Base-by-base conservation (phyloP, 2,888 invertebrate species). In the Cremastinae sp. region DNA sequence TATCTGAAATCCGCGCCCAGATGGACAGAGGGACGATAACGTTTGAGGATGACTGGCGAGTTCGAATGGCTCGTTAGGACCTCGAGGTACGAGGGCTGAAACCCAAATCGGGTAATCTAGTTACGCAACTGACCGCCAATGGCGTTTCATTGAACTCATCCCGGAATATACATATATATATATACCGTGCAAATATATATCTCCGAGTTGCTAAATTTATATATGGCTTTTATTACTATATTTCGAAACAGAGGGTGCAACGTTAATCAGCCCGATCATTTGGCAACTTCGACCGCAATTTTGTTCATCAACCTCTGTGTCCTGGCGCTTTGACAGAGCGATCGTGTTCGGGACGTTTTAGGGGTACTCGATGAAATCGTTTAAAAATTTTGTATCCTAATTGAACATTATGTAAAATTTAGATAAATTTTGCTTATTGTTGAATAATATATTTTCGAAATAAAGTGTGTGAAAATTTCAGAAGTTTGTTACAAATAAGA, bases 51-150 rank as follows among this genome's bases (percentile, higher is more conserved):
- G 9, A 41, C 14, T 49, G 49, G 38, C 28, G 54, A 43, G 7
- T 43, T 43, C 28, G 7, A 47, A 22, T 34, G 54, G 62, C 41
- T 58, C 66, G 61, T 47, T 41, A 47, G 28, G 47, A 20, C 36
- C 9, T 14, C 36, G 43, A 34, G 56, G 53, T 41, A 51, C 20
- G 54, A 66, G 45, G 56, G 41, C 56, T 62, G 38, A 70, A 56
- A 86, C 84, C 83, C 80, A 80, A 82, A 84, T 86, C 80, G 79
- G 80, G 80, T 84, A 82, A 82, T 73, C 80, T 81, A 79, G 81
- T 82, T 82, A 81, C 12, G 34, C 34, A 20, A 62, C 49, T 66
- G 66, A 75, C 66, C 71, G 36, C 62, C 10, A 71, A 71, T 62
- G 38, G 49, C 66, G 43, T 71, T 72, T 62, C 66, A 49, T 47